Evolutionary conservation across 2,888 invertebrate genomes (phyloP), one percentile per base, ranked within the genome.

Genomic region (Drosophila cognata): DNA sequence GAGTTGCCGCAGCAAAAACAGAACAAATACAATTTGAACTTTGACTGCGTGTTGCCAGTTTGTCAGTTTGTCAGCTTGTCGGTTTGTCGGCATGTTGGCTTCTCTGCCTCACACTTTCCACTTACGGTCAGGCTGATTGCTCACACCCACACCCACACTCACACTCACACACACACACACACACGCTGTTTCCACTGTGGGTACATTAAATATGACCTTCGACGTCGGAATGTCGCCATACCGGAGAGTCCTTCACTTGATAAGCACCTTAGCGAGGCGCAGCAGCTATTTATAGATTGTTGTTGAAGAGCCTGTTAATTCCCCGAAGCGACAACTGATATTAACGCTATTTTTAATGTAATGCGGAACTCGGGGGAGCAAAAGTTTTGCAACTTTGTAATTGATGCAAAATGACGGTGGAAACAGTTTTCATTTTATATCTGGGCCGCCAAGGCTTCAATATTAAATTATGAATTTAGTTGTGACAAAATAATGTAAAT

Each of bases 211-310:
- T 70, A 66, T 74, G 75, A 74, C 25, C 46, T 25, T 46, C 52
- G 50, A 35, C 35, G 53, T 53, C 65, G 43, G 61, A 61, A 73
- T 72, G 62, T 66, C 52, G 48, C 60, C 36, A 51, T 71, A 25
- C 35, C 16, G 16, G 52, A 38, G 31, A 71, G 62, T 60, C 73
- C 35, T 57, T 58, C n/a, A 51, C 63, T 64, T 79, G 69, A 78
- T 71, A 74, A 64, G 63, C 70, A 79, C 64, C 61, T 66, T 57
- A 43, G 41, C 56, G 16, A 53, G 68, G 41, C 55, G 55, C 38
- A 50, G 51, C 33, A 58, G 53, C 58, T 78, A 79, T 79, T 79
- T 79, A 75, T 79, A 79, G 76, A 56, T 62, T 62, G 55, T 60
- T 71, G 68, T 75, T 75, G 65, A 67, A 61, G 66, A 62, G 58